Base-by-base conservation (phyloP, 2,113 vertebrate species). In the Ascaphus truei region DNA sequence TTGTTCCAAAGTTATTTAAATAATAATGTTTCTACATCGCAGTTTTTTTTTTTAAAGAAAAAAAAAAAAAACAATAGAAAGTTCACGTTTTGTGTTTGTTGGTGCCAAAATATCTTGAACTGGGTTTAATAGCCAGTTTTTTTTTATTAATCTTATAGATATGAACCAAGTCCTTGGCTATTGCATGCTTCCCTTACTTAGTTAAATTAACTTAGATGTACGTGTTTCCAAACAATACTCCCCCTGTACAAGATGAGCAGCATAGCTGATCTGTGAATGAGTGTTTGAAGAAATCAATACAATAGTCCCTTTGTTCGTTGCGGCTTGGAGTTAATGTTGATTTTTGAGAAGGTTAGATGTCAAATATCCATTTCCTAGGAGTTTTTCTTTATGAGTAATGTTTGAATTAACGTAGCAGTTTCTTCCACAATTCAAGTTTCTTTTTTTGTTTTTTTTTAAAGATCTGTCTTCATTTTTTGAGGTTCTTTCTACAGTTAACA, bases 271-370 rank as follows among this genome's bases (percentile, higher is more conserved):
- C 43, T n/a, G 36, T 48, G 23, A 20, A 29, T 33, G 12, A 58
- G 9, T n/a, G 25, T 16, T 48, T 60, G 18, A 20, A 31, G 5
- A 9, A 30, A 22, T 25, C 23, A 20, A 16, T 20, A 18, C 6
- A 7, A 33, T 5, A 55, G 53, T 55, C 26, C 31, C 22, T 68
- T 71, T 71, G 67, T 71, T 59, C 67, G 31, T 41, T 52, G 33
- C 20, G 47, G 57, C 67, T 71, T 27, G n/a, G 20, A 52, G 39
- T n/a, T 23, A 62, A 22, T 13, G 12, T n/a, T n/a, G n/a, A n/a
- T n/a, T n/a, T n/a, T n/a, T n/a, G n/a, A n/a, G n/a, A n/a, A n/a
- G n/a, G n/a, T n/a, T n/a, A n/a, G n/a, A n/a, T n/a, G n/a, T n/a
- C n/a, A n/a, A n/a, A n/a, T n/a, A n/a, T n/a, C n/a, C n/a, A n/a